Conservation (phyloP, 2,888 invertebrate genomes). For the Xestia rhomboidea region DNA sequence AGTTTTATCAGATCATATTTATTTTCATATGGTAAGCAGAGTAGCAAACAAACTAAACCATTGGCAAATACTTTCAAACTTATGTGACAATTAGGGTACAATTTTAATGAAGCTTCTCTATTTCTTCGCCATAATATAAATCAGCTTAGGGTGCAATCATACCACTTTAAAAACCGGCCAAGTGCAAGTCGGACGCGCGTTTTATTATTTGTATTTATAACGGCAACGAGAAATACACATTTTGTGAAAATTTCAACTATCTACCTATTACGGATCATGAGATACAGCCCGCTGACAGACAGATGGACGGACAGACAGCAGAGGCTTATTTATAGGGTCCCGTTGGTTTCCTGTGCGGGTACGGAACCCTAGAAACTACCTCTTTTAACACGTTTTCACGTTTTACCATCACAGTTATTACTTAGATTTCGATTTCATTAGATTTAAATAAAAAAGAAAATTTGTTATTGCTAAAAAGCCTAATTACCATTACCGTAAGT, state of each 20-base stretch:
- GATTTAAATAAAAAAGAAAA: not conserved
- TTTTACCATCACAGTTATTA: not conserved
- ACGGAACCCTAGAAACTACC: not conserved
- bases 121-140: not conserved
- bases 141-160: too few relatives aligned
- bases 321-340: too few relatives aligned
- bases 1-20: not conserved
- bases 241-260: too few relatives aligned
- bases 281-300: too few relatives aligned
- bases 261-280: too few relatives aligned
- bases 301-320: too few relatives aligned
- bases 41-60: not conserved
- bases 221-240: too few relatives aligned
- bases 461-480: not conserved
- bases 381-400: not conserved
- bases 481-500: not conserved
- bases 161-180: not conserved
- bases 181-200: too few relatives aligned
- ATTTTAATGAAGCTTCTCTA: not conserved
- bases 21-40: not conserved
- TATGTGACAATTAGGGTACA: not conserved
- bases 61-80: not conserved
- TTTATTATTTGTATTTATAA: too few relatives aligned
- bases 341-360: too few relatives aligned
- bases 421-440: not conserved